Conservation (phyloP, 2,888 invertebrate species). For the Hedychridium roseum region DNA sequence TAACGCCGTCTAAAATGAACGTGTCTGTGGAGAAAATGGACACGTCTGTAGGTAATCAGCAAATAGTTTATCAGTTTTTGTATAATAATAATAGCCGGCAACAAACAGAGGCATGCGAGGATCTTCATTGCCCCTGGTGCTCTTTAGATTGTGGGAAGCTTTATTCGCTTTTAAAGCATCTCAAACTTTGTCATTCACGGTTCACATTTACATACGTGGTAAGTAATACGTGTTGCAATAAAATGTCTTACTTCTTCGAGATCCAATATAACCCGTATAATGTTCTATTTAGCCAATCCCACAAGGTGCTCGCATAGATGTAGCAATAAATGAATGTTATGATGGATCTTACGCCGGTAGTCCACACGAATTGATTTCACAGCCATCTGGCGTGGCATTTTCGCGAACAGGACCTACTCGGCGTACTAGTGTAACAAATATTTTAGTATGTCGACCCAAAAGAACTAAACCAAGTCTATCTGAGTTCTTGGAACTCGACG, state of each 20-base stretch:
- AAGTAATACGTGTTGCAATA: conserved; percentile 56
- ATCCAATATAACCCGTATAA: not conserved
- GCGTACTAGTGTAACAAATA: conserved; percentile 79
- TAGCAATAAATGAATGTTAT: conserved; percentile 92
- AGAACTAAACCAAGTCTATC: conserved; percentile 75
- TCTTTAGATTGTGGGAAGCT: conserved; percentile 86
- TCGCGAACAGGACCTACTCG: conserved; percentile 77
- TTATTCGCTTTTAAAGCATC: conserved; percentile 90
- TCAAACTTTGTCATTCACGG: conserved; percentile 91
- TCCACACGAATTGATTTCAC: conserved; percentile 85
- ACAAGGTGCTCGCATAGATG: conserved; percentile 89
- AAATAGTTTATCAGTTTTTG: conserved; percentile 94
- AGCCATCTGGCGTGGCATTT: conserved; percentile 76
- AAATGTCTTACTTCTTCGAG: not conserved
- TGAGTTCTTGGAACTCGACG: conserved; percentile 89
- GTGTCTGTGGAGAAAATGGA: conserved; percentile 51
- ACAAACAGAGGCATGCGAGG: conserved; percentile 93
- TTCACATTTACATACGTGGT: conserved; percentile 93
- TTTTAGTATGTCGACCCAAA: conserved; percentile 80
- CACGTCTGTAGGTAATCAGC: conserved; percentile 66
- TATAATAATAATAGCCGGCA: conserved; percentile 95
- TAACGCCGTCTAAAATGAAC: conserved; percentile 54
- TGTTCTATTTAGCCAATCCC: conserved; percentile 70
- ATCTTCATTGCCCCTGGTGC: conserved; percentile 96
- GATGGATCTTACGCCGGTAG: conserved; percentile 96